Percentiles rank a stretch among this genome's conserved stretches.
Conservation (phyloP, 2,888 invertebrate genomes). For the Cryptophagus acutangulus region DNA sequence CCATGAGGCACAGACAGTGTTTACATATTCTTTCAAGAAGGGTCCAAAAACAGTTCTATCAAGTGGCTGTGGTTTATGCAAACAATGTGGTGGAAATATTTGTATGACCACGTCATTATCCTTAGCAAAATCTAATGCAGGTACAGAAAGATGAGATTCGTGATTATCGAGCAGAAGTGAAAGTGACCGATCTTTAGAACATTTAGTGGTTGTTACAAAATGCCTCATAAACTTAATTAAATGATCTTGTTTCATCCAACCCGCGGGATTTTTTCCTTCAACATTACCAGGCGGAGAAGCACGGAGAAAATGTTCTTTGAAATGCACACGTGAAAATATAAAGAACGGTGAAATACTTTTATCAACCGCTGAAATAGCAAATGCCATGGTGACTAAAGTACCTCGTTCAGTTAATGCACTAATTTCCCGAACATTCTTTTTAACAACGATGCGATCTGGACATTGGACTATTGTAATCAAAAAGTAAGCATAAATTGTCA, state of each 20-base stretch:
- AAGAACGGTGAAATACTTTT: conserved; percentile 33
- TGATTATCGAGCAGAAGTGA: conserved; percentile 16
- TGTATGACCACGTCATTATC: conserved; percentile 15
- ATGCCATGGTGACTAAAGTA: conserved; percentile 27
- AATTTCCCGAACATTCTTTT: too few relatives aligned
- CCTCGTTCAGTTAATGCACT: too few relatives aligned
- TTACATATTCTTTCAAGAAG: conserved; percentile 11
- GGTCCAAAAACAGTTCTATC: conserved; percentile 13
- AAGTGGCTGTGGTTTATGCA: conserved; percentile 17
- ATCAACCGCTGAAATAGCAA: conserved; percentile 29
- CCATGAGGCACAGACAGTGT: conserved; percentile 8
- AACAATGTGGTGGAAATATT: conserved; percentile 20
- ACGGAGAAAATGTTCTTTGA: conserved; percentile 17
- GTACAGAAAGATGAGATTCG: conserved; percentile 14
- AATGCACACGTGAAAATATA: conserved; percentile 32
- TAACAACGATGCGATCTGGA: too few relatives aligned
- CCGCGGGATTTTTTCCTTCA: conserved; percentile 21
- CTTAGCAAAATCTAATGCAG: conserved; percentile 14
- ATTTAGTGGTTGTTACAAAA: conserved; percentile 19
- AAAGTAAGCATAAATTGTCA: too few relatives aligned
- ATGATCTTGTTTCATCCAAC: conserved; percentile 23
- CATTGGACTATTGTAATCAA: too few relatives aligned
- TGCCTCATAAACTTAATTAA: conserved; percentile 17
- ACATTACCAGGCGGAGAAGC: conserved; percentile 16
- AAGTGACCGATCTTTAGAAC: conserved; percentile 11